phyloP scores from a whole-genome alignment of 2,888 invertebrate species.

The Caenorhabditis becei region DNA sequence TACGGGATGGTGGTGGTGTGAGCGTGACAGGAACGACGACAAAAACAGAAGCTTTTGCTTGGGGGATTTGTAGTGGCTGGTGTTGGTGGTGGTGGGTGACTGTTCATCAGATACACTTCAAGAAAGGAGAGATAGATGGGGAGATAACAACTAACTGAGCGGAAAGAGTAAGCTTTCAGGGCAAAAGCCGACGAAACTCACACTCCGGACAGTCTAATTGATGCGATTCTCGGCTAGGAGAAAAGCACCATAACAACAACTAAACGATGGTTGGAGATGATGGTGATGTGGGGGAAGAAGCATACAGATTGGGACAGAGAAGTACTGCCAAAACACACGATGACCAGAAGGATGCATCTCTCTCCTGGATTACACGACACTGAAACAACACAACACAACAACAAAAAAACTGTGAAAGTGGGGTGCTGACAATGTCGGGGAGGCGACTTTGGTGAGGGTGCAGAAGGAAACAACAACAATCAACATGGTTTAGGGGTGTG shows the following conservation, averaged over 20 bases:
- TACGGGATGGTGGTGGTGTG: conserved; percentile 16
- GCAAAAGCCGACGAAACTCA: too few species aligned
- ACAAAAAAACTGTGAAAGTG: not conserved
- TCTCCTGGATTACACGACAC: not conserved
- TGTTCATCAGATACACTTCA: conserved; percentile 64
- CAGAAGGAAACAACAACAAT: conserved; percentile 32
- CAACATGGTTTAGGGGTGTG: not conserved
- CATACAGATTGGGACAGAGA: conserved; percentile 38
- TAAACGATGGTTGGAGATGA: conserved; percentile 45
- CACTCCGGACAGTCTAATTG: conserved; percentile 37
- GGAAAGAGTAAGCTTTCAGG: not conserved
- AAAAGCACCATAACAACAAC: conserved; percentile 64
- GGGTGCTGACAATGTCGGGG: not conserved
- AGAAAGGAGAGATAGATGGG: conserved; percentile 25
- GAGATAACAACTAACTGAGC: conserved; percentile 54
- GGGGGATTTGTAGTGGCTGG: not conserved
- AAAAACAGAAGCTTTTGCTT: conserved; percentile 19
- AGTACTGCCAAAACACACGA: too few species aligned
- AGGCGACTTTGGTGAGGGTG: not conserved
- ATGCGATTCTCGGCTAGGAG: conserved; percentile 33
- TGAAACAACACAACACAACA: not conserved
- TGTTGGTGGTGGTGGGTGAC: conserved; percentile 23
- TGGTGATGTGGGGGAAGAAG: conserved; percentile 20
- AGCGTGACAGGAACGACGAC: conserved; percentile 50
- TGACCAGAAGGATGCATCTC: too few species aligned